These are phyloP conservation scores for Azemiops feae DNA, from an alignment of 2,113 vertebrate species.

Conservation along the genomic window DNA sequence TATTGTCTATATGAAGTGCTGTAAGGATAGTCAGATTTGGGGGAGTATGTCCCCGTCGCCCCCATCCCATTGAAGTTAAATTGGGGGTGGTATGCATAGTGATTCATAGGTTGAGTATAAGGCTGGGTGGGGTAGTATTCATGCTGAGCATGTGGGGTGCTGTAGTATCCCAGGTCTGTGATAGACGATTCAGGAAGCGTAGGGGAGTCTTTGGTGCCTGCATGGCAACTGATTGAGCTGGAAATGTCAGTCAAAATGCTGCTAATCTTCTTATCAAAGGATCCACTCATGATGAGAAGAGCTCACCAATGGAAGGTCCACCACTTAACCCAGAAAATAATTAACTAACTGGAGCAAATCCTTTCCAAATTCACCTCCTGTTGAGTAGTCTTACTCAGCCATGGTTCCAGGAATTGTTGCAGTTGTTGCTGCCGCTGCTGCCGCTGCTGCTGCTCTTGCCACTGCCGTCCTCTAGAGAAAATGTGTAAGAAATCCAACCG, in stretches of 20 bases:
- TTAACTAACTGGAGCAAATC: background rate
- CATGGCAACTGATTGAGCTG: slow-evolving; percentile 92
- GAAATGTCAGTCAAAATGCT: slow-evolving; percentile 93
- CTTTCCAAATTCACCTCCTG: background rate
- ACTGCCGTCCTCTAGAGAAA: slow-evolving; percentile 37
- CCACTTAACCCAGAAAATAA: background rate
- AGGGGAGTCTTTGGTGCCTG: slow-evolving; percentile 93
- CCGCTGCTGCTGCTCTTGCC: background rate
- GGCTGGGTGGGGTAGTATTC: slow-evolving; percentile 86
- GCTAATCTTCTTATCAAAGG: slow-evolving; percentile 93
- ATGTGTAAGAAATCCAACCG: slow-evolving; percentile 59
- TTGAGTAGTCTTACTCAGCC: slow-evolving; percentile 17
- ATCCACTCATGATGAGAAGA: slow-evolving; percentile 84
- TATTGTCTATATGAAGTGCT: slow-evolving; percentile 89
- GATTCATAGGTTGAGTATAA: slow-evolving; percentile 84
- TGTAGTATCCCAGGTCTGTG: slow-evolving; percentile 97
- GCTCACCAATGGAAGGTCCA: background rate
- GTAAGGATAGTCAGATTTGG: slow-evolving; percentile 92
- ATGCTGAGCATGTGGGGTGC: slow-evolving; percentile 81
- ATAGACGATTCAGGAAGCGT: slow-evolving; percentile 94
- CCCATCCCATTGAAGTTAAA: slow-evolving; percentile 90
- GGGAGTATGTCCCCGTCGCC: slow-evolving; percentile 82
- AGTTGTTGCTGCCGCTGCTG: background rate
- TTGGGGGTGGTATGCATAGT: slow-evolving; percentile 85
- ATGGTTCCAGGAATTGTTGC: background rate